Conservation (phyloP, 53 echinoderm and acorn worm genomes). For the Zoroaster sp. region DNA sequence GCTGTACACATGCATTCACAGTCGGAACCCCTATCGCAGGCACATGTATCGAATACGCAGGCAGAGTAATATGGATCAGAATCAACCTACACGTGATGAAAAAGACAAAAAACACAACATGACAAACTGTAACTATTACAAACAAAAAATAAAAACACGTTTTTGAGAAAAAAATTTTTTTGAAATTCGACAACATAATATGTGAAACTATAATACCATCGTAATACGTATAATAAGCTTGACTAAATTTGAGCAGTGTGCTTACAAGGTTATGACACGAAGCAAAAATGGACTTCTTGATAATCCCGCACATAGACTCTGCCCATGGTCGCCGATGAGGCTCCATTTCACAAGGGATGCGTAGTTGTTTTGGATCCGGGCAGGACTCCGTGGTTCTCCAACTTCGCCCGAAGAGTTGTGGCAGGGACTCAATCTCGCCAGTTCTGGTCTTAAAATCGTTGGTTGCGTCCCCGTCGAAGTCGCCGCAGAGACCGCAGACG, state of each 20-base stretch:
- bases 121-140: too few relatives aligned
- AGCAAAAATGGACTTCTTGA: constrained; percentile 73
- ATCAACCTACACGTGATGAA: too few relatives aligned
- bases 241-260: neutral
- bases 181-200: too few relatives aligned
- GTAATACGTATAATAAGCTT: too few relatives aligned
- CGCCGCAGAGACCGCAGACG: constrained; percentile 90
- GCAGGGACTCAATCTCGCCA: constrained; percentile 62
- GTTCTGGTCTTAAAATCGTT: constrained; percentile 73
- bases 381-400: constrained; percentile 68
- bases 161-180: too few relatives aligned
- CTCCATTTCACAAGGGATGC: constrained; percentile 61
- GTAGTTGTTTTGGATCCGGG: constrained; percentile 10
- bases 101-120: too few relatives aligned
- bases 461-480: constrained; percentile 74
- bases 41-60: constrained; percentile 86
- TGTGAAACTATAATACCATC: too few relatives aligned
- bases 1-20: constrained; percentile 96
- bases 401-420: constrained; percentile 66
- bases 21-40: constrained; percentile 85
- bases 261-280: constrained; percentile 79
- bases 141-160: too few relatives aligned
- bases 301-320: constrained; percentile 73
- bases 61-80: constrained; percentile 69
- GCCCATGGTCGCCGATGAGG: constrained; percentile 76